A percentile compares a stretch with the other conserved stretches of the same genome.
Evolutionary conservation across 2,888 invertebrate genomes (phyloP).

Genomic region (Ferdinandea cuprea): DNA sequence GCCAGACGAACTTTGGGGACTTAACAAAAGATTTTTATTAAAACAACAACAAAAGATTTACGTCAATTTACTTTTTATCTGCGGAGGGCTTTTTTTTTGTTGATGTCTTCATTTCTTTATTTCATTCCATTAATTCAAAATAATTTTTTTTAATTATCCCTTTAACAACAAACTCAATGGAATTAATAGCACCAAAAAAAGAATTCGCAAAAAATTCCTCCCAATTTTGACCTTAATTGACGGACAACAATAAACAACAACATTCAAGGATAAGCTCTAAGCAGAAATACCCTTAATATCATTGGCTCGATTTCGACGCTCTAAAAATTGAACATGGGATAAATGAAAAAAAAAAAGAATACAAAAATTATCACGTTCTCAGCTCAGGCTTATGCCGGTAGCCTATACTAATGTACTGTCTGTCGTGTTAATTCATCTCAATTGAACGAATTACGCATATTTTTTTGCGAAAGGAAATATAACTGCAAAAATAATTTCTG

Average conservation of each 20-base stretch:
- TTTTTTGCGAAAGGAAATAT: not conserved
- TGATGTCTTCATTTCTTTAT: no score
- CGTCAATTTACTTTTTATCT: no score
- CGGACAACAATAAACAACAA: not conserved
- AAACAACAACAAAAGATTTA: no score
- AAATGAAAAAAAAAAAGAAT: not conserved
- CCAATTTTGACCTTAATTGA: slow-evolving; percentile 25
- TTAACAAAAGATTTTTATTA: no score
- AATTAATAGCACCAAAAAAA: not conserved
- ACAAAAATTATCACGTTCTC: slow-evolving; percentile 45
- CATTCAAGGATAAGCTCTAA: not conserved
- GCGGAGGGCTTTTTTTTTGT: no score
- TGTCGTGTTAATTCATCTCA: slow-evolving; percentile 45
- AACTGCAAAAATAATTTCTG: not conserved
- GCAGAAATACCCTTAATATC: not conserved
- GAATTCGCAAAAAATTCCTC: not conserved
- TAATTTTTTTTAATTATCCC: no score
- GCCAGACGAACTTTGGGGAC: no score
- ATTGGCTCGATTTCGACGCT: slow-evolving; percentile 8
- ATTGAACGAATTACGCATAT: slow-evolving; percentile 50
- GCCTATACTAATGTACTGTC: not conserved
- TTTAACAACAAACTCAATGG: not conserved
- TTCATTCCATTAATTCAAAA: no score
- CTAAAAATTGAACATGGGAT: slow-evolving; percentile 30
- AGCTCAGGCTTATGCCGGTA: no score